Conservation (phyloP, 2,797 vertebrate genomes). For the Malurus leucopterus region DNA sequence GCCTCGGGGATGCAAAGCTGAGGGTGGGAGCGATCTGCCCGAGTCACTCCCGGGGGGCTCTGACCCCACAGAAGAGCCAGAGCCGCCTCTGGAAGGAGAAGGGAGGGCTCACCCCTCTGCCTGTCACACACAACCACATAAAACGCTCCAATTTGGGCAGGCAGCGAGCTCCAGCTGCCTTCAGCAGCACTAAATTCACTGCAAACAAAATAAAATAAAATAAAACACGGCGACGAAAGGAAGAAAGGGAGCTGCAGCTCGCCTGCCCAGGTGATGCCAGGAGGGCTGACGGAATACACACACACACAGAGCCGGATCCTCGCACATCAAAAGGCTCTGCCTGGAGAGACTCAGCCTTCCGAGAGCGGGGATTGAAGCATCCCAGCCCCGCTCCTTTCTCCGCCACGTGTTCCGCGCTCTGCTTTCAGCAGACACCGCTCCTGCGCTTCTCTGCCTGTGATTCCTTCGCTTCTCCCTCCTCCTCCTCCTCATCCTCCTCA, state of each 20-base stretch:
- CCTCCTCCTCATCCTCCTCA: not conserved
- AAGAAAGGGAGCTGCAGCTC: not conserved
- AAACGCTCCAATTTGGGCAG: not conserved
- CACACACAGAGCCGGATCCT: not conserved
- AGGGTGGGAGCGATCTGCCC: not conserved
- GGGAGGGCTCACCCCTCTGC: not conserved
- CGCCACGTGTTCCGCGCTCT: not conserved
- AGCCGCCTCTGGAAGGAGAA: not conserved
- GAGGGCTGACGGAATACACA: not conserved
- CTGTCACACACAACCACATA: not conserved
- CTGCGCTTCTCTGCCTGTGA: not conserved
- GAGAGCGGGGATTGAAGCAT: not conserved
- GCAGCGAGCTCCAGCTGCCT: not conserved
- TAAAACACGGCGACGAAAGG: not conserved
- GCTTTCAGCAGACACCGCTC: not conserved
- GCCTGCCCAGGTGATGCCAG: conserved; percentile 8
- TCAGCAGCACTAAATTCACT: not conserved
- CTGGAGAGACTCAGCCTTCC: conserved; percentile 14
- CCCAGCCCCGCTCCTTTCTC: not conserved
- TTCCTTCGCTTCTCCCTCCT: not conserved
- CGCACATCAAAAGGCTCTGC: conserved; percentile 6
- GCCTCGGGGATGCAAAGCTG: not conserved
- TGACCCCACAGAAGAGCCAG: not conserved
- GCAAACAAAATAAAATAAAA: not conserved
- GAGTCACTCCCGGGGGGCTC: too few species aligned